Conservation (phyloP, 2,888 invertebrate species). For the Pilophorus perplexus region DNA sequence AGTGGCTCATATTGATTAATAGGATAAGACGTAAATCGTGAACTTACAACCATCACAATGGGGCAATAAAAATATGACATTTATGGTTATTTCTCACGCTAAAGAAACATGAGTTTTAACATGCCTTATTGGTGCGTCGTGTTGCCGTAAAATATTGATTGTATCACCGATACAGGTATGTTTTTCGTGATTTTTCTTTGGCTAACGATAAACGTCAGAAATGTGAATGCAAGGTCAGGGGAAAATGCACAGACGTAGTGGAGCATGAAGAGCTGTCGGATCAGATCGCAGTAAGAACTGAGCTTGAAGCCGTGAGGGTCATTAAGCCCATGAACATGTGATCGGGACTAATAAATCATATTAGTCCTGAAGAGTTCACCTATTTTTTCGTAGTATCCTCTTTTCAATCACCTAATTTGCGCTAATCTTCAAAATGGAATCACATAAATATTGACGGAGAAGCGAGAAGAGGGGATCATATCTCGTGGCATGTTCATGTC, state of each 20-base stretch:
- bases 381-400: constrained; percentile 15
- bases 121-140: too few species aligned
- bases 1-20: too few species aligned
- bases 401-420: constrained; percentile 31
- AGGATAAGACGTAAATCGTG: too few species aligned
- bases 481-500: constrained; percentile 20
- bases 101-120: too few species aligned
- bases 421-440: constrained; percentile 27
- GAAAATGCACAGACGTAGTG: neutral
- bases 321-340: constrained; percentile 37
- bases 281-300: constrained; percentile 3
- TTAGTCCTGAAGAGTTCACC: constrained; percentile 7
- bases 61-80: too few species aligned
- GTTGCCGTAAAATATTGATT: too few species aligned
- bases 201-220: too few species aligned
- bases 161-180: too few species aligned
- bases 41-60: too few species aligned
- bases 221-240: constrained; percentile 4
- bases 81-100: too few species aligned
- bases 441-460: constrained; percentile 30
- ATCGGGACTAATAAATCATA: constrained; percentile 33
- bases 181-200: too few species aligned
- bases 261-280: constrained; percentile 12
- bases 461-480: constrained; percentile 2
- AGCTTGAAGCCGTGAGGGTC: constrained; percentile 23